These are phyloP conservation scores for Oreohelix idahoensis DNA, from an alignment of 1,140 invertebrate genomes.

Conservation along the genomic window DNA sequence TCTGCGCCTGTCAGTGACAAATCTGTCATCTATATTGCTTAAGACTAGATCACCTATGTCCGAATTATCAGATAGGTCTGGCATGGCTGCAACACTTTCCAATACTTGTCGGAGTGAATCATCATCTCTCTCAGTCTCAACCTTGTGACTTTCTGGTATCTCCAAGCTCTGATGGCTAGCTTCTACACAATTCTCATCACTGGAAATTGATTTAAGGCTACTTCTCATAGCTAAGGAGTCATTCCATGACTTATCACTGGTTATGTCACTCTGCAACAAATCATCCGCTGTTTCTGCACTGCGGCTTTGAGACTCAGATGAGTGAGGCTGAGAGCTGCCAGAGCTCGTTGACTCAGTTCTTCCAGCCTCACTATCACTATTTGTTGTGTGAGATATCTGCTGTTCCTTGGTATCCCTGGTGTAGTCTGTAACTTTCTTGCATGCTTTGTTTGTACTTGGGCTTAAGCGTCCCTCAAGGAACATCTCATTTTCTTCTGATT, in stretches of 20 bases:
- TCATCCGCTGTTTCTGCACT: neutral
- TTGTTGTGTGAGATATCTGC: neutral
- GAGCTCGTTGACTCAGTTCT: constrained; percentile 31
- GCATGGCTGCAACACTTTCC: constrained; percentile 43
- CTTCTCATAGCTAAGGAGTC: neutral
- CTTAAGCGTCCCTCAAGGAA: constrained; percentile 22
- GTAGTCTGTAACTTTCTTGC: neutral
- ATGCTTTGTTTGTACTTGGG: neutral
- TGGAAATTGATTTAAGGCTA: neutral
- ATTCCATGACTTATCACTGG: neutral
- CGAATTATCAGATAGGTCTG: constrained; percentile 43
- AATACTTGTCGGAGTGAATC: constrained; percentile 44
- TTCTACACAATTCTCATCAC: neutral
- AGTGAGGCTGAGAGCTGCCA: constrained; percentile 14
- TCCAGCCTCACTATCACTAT: constrained; percentile 32
- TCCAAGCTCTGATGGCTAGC: neutral
- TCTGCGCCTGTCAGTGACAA: constrained; percentile 57
- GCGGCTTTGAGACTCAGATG: constrained; percentile 19
- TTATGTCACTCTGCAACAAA: neutral
- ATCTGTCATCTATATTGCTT: constrained; percentile 62
- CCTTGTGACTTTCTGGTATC: neutral
- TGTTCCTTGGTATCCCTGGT: neutral
- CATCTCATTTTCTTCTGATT: constrained; percentile 32
- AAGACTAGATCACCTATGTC: constrained; percentile 47
- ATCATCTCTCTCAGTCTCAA: constrained; percentile 40